Percentiles rank a stretch among this genome's conserved stretches.
These are phyloP conservation scores for Cathartes aura DNA, from an alignment of 2,113 vertebrate genomes.

Conservation along the genomic window DNA sequence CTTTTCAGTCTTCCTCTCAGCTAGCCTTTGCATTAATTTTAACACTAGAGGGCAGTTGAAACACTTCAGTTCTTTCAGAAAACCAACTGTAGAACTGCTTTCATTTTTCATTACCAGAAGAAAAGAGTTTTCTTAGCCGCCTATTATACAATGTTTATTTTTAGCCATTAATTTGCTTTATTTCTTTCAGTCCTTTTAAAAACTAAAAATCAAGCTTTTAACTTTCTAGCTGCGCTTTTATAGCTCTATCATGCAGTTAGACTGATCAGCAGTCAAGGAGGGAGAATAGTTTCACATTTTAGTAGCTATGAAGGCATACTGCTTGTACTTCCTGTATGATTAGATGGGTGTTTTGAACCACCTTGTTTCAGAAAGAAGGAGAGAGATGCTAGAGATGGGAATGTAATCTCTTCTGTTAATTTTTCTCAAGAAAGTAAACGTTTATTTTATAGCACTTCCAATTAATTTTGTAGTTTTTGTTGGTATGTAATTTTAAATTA, in stretches of 20 bases:
- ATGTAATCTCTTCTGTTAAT: not conserved
- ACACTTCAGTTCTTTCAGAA: not conserved
- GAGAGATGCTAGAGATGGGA: not conserved
- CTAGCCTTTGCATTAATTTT: not conserved
- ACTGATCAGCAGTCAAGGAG: not conserved
- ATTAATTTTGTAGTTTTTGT: not conserved
- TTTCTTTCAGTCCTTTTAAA: not conserved
- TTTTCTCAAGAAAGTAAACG: not conserved
- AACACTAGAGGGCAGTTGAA: conserved; percentile 49
- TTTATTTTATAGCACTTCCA: not conserved
- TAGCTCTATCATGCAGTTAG: not conserved
- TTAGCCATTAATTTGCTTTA: not conserved
- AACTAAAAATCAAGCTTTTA: not conserved
- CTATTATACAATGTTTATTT: not conserved
- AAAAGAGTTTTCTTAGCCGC: not conserved
- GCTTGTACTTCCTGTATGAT: not conserved
- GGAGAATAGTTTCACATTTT: not conserved
- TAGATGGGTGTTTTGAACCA: not conserved
- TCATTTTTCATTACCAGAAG: not conserved
- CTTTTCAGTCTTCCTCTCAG: not conserved
- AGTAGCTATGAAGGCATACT: not conserved
- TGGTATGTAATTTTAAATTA: not conserved
- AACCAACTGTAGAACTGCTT: not conserved
- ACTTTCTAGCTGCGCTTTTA: not conserved
- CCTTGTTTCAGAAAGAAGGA: not conserved